These are phyloP conservation scores for Pseudolaguvia tuberculata DNA, from an alignment of 2,113 vertebrate genomes.

Conservation along the genomic window DNA sequence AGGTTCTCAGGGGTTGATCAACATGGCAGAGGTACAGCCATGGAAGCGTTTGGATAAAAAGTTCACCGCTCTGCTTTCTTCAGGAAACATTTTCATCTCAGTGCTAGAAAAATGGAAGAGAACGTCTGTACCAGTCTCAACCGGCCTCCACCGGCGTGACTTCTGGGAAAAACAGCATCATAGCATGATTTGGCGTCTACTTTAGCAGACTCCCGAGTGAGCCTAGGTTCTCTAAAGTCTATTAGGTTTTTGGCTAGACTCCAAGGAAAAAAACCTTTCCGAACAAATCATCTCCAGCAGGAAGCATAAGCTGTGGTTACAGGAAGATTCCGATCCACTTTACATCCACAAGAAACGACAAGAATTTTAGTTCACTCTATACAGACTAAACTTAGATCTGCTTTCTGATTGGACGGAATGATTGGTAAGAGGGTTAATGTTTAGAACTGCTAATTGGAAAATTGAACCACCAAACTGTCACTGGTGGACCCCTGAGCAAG, in stretches of 20 bases:
- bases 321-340: neutral
- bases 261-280: neutral
- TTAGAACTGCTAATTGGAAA: too few relatives aligned
- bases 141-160: slow-evolving; percentile 55
- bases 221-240: slow-evolving; percentile 36
- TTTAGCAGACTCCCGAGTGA: slow-evolving; percentile 46
- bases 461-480: too few relatives aligned
- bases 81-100: neutral
- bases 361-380: neutral
- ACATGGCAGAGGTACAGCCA: slow-evolving; percentile 39
- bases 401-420: neutral
- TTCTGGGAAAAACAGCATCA: slow-evolving; percentile 29
- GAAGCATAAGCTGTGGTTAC: neutral
- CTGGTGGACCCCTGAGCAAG: too few relatives aligned
- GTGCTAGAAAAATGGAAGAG: slow-evolving; percentile 7
- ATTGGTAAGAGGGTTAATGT: neutral
- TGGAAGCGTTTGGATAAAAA: slow-evolving; percentile 38
- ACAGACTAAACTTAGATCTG: neutral
- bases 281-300: neutral
- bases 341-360: neutral
- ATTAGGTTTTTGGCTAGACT: slow-evolving; percentile 49
- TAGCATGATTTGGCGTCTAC: slow-evolving; percentile 45
- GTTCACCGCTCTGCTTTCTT: neutral
- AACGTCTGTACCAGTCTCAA: slow-evolving; percentile 21
- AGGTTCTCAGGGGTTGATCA: neutral